Evolutionary conservation across 2,888 invertebrate genomes (phyloP).

Genomic region (Plusia festucae): DNA sequence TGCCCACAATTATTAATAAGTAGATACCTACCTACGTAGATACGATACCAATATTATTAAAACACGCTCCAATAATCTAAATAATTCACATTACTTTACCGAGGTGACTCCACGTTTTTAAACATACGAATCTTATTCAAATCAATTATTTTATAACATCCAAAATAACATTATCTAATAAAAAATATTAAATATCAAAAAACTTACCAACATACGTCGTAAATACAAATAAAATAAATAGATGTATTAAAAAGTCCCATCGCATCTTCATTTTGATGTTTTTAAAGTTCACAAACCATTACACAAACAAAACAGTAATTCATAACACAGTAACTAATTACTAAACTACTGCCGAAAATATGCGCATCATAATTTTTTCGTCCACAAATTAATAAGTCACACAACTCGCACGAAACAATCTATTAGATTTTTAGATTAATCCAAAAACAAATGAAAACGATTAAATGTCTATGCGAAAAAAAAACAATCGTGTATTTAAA

Average conservation of each 20-base stretch:
- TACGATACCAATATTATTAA: background rate
- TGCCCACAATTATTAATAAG: background rate
- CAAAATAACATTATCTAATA: background rate
- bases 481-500: conserved; percentile 58
- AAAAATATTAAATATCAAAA: conserved; percentile 29
- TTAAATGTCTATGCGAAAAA: conserved; percentile 39
- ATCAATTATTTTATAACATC: background rate
- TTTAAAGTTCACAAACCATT: conserved; percentile 67
- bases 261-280: conserved; percentile 75
- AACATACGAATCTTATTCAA: background rate
- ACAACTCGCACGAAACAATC: conserved; percentile 35
- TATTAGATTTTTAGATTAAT: conserved; percentile 9
- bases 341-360: conserved; percentile 28
- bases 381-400: conserved; percentile 44
- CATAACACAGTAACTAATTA: conserved; percentile 47
- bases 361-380: conserved; percentile 24
- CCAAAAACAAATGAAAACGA: conserved; percentile 19
- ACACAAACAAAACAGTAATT: conserved; percentile 56
- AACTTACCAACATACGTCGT: conserved; percentile 77
- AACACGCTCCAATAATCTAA: background rate
- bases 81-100: background rate
- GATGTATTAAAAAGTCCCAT: conserved; percentile 73
- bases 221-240: conserved; percentile 71
- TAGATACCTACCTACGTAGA: no score
- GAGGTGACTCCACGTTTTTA: background rate